Conservation (phyloP, 2,888 invertebrate species). For the Pseudoips prasinana region DNA sequence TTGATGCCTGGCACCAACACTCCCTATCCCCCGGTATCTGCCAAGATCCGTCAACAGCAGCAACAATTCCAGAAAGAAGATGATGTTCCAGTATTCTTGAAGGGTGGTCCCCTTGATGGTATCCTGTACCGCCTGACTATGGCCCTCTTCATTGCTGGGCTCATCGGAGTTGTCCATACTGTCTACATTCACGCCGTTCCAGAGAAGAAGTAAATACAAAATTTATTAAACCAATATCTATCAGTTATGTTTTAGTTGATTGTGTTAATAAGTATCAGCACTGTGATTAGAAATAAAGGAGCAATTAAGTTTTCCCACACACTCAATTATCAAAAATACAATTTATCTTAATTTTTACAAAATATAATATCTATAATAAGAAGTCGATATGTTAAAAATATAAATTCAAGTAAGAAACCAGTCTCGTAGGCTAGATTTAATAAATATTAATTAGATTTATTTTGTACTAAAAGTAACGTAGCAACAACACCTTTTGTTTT, state of each 20-base stretch:
- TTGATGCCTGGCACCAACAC: slow-evolving; percentile 70
- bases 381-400: too few relatives aligned
- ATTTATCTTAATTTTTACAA: too few relatives aligned
- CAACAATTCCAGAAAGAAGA: slow-evolving; percentile 77
- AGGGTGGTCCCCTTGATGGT: slow-evolving; percentile 79
- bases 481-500: too few relatives aligned
- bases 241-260: slow-evolving; percentile 53
- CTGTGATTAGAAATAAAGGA: slow-evolving; percentile 52
- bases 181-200: slow-evolving; percentile 62
- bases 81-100: slow-evolving; percentile 82
- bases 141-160: slow-evolving; percentile 61
- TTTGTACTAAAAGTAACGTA: too few relatives aligned
- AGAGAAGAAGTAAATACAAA: slow-evolving; percentile 45
- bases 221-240: slow-evolving; percentile 23
- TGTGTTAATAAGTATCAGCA: slow-evolving; percentile 47
- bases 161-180: slow-evolving; percentile 62
- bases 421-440: too few relatives aligned
- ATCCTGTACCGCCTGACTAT: slow-evolving; percentile 71
- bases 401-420: too few relatives aligned
- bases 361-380: too few relatives aligned
- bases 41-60: slow-evolving; percentile 58
- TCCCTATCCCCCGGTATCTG: slow-evolving; percentile 59
- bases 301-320: too few relatives aligned
- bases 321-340: too few relatives aligned
- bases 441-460: too few relatives aligned